Conservation (phyloP, 64 coral and sea anemone species). For the Catalaphyllia jardinei region DNA sequence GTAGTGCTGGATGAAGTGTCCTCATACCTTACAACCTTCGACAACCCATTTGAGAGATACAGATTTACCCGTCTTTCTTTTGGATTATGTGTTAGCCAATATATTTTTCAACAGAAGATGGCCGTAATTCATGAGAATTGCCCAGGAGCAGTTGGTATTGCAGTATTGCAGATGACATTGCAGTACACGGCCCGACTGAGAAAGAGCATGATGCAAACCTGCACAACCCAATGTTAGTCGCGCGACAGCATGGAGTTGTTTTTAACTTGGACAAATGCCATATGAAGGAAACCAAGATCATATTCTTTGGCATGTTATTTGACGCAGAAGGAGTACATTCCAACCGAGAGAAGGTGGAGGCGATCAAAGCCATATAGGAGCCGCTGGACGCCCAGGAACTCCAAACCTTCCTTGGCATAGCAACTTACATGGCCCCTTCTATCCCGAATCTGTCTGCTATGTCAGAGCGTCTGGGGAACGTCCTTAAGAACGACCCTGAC, state of each 20-base stretch:
- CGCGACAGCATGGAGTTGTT: slow-evolving; percentile 11
- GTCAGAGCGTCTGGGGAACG: background rate
- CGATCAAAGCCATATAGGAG: too few species aligned
- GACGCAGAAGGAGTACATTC: slow-evolving; percentile 18
- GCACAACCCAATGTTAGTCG: slow-evolving; percentile 5
- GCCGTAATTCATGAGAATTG: slow-evolving; percentile 29
- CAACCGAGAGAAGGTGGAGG: slow-evolving; percentile 7
- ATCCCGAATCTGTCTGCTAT: too few species aligned
- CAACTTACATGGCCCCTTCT: too few species aligned
- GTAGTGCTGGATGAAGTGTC: slow-evolving; percentile 30
- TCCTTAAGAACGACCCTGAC: background rate
- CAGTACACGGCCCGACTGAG: slow-evolving; percentile 21
- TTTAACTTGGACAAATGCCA: slow-evolving; percentile 26
- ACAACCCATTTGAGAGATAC: too few species aligned
- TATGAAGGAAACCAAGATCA: slow-evolving; percentile 17
- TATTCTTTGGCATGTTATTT: slow-evolving; percentile 26
- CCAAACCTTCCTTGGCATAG: too few species aligned
- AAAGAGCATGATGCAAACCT: too few species aligned
- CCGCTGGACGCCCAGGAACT: too few species aligned
- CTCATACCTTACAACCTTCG: too few species aligned
- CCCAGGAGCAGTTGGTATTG: slow-evolving; percentile 23
- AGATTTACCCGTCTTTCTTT: too few species aligned
- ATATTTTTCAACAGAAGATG: too few species aligned
- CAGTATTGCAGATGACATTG: slow-evolving; percentile 29
- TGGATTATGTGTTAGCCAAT: too few species aligned